Percentiles rank a stretch among this genome's conserved stretches.
phyloP scores from a whole-genome alignment of 30 jellyfish, hydroid and myxozoan species.

The Rhopilema esculentum region DNA sequence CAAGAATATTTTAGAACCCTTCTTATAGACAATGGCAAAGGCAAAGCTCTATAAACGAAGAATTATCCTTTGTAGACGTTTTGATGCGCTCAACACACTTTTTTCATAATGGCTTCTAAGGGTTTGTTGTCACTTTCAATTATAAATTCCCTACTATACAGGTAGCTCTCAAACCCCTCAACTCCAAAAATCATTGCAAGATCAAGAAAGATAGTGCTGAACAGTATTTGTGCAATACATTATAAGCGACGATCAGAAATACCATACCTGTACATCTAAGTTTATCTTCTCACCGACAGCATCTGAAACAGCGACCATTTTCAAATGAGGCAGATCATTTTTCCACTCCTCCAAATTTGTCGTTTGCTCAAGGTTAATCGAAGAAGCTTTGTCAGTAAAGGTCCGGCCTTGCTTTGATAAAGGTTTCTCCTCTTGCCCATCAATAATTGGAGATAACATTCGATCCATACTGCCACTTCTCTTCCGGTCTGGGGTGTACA shows the following conservation, averaged over 20 bases:
- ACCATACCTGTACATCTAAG: conserved; percentile 51
- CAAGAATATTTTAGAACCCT: conserved; percentile 49
- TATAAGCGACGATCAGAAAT: background rate
- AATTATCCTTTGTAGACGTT: conserved; percentile 66
- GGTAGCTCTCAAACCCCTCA: conserved; percentile 50
- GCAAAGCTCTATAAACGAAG: conserved; percentile 61
- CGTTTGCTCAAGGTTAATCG: conserved; percentile 8
- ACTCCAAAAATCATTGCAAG: conserved; percentile 57
- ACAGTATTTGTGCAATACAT: background rate
- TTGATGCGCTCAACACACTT: conserved; percentile 53
- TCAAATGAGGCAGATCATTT: conserved; percentile 56
- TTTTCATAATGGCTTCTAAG: conserved; percentile 44
- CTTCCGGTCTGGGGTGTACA: background rate
- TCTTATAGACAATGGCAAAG: conserved; percentile 31
- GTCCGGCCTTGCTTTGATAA: conserved; percentile 9
- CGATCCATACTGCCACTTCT: conserved; percentile 11
- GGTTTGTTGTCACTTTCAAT: conserved; percentile 71
- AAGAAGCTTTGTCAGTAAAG: conserved; percentile 11
- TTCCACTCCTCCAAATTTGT: conserved; percentile 56
- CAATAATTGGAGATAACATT: conserved; percentile 10
- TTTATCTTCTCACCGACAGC: conserved; percentile 53
- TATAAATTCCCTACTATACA: conserved; percentile 31
- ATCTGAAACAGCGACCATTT: conserved; percentile 59
- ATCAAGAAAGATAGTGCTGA: background rate
- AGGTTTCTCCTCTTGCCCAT: conserved; percentile 12